Base-by-base conservation (phyloP, 2,888 invertebrate genomes). In the Eupithecia subfuscata region DNA sequence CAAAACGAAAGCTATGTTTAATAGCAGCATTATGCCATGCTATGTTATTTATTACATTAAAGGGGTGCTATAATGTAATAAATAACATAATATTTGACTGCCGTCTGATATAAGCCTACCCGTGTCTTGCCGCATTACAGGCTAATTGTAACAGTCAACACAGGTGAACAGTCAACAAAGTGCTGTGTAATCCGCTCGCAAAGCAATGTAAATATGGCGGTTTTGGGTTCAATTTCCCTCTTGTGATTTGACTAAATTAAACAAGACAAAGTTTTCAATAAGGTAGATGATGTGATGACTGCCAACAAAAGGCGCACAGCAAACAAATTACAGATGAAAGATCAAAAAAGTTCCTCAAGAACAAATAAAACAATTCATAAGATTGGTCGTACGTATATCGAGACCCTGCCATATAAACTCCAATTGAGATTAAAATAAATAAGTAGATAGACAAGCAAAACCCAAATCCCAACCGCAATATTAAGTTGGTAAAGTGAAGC, bases 11-110 rank as follows among this genome's bases (percentile, higher is more conserved):
- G 69, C 76, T 76, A 75, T 81, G 82, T 85, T 83, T 83, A 64
- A 37, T 68, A 77, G 75, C 76, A 80, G 78, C 82, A 81, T 80
- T 80, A 83, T 84, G 84, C 80, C 75, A 64, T 40, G 34, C 84
- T 77, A 30, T 30, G 30, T 30, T 30, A 30, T 30, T 30, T 30
- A 30, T 30, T 30, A 30, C 3, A 30, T 30, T 30, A 30, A 30
- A 30, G 30, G 37, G 7, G 7, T 37, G 37, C 80, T 85, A 82
- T 78, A 84, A 85, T 86, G 84, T 84, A 84, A 84, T 85, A 87
- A 86, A 82, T 85, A 85, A 85, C 82, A 78, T 78, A 81, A 82
- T 82, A 82, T 86, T 86, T 86, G 84, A 84, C 82, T 85, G 81
- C 82, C 82, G 84, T 83, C 83, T 82, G 79, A 83, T 84, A 78